Conservation (phyloP, 2,888 invertebrate species). For the Junonia oenone region DNA sequence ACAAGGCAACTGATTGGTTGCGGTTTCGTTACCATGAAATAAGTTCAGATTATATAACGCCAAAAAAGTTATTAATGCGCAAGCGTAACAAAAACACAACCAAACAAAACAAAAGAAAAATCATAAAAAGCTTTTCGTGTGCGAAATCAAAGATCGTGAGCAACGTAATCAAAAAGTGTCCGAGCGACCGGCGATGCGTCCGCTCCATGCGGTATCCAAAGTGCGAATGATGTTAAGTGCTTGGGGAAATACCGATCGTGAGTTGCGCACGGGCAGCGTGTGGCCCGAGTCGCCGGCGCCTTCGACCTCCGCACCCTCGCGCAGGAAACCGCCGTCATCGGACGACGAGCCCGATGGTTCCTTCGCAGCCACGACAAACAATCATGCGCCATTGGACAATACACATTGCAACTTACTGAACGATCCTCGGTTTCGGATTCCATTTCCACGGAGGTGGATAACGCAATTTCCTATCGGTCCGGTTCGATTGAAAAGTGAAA, state of each 20-base stretch:
- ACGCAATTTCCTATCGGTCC: constrained; percentile 46
- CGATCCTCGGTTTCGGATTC: constrained; percentile 22
- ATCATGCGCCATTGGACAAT: constrained; percentile 52
- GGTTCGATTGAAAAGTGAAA: constrained; percentile 59
- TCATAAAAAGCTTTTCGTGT: constrained; percentile 62
- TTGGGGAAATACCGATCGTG: constrained; percentile 67
- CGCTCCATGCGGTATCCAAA: constrained; percentile 37
- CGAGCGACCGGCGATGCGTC: constrained; percentile 25
- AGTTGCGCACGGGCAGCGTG: constrained; percentile 78
- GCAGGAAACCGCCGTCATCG: constrained; percentile 76
- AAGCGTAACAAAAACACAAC: constrained; percentile 29
- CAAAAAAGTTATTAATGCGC: constrained; percentile 7
- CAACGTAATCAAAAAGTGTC: constrained; percentile 54
- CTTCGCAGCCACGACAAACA: constrained; percentile 63
- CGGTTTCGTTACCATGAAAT: constrained; percentile 20
- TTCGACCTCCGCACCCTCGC: constrained; percentile 55
- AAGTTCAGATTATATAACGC: constrained; percentile 3
- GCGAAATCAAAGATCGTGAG: constrained; percentile 66
- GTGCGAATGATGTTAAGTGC: constrained; percentile 41
- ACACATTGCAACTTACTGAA: constrained; percentile 48
- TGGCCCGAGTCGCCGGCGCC: constrained; percentile 62
- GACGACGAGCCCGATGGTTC: constrained; percentile 76
- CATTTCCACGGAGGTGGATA: constrained; percentile 36
- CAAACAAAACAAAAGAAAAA: constrained; percentile 45
- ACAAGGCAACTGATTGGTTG: constrained; percentile 29